Base-by-base conservation (phyloP, 2,797 vertebrate species). In the Oreochromis grahami region DNA sequence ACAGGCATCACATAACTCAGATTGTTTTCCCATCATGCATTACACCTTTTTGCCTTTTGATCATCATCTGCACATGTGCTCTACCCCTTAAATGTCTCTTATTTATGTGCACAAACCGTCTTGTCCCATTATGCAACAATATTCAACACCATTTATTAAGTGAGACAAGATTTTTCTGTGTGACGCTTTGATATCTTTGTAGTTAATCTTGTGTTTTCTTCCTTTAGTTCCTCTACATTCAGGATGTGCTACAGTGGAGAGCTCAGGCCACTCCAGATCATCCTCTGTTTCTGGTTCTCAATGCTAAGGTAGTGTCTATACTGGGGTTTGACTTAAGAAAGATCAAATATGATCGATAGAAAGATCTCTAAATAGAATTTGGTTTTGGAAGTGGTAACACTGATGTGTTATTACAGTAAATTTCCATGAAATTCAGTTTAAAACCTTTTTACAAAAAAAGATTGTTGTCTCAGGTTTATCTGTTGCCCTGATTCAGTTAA, bases 231-330 rank as follows among this genome's bases (percentile, higher is more conserved):
- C 93, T 99, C n/a, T 99, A 98, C 93, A 97, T 99, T 92, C 97
- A 98, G 6, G 98, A 99, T 32, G 98, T 99, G 82, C 94, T 99
- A 48, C 98, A 98, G 87, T 99, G 98, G 98, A 96, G 98, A 89
- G 98, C 98, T 68, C 98, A 98, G 93, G 98, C 98, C 89, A 99
- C 98, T 1, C 98, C 98, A 1, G 98, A 99, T 84, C 98, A 99
- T 89, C 96, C 97, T 0, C 97, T 99, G 24, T 98, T 99, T 82
- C 94, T 99, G 68, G 92, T 99, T 84, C 96, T 99, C 63, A 99
- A 98, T 38, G 96, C 98, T 81, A 99, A 99, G 97, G 98, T 99
- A 93, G 87, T 36, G 29, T 7, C 13, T 65, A 26, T 55, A 17
- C 14, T 15, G 21, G 14, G 6, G 17, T 34, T 15, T 8, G 4